Evolutionary conservation across 2,113 vertebrate genomes (phyloP).

Genomic region (Kobus ellipsiprymnus): DNA sequence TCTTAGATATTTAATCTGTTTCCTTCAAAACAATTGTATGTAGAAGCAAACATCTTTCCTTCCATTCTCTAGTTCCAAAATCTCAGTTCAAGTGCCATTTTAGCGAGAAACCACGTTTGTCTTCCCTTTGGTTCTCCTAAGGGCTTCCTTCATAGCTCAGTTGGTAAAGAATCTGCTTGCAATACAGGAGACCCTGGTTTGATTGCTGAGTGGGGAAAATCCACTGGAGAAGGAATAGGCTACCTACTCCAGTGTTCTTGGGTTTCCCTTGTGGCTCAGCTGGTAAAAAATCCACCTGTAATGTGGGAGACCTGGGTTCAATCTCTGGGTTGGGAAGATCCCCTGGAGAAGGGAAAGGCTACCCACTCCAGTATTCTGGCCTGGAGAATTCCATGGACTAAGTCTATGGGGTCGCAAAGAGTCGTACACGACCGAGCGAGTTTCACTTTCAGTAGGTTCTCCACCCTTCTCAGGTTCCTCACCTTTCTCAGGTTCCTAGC

Average conservation of each 20-base stretch:
- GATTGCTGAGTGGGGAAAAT: neutral
- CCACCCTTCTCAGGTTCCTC: neutral
- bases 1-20: neutral
- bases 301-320: neutral
- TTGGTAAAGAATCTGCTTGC: neutral
- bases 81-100: neutral
- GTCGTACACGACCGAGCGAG: accelerated
- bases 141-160: neutral
- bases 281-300: neutral
- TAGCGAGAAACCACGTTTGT: neutral
- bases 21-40: neutral
- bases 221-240: neutral
- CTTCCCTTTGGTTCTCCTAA: neutral
- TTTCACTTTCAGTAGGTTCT: neutral
- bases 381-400: neutral
- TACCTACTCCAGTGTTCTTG: neutral
- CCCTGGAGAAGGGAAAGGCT: neutral
- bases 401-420: accelerated
- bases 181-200: neutral
- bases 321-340: neutral
- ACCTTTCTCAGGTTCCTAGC: neutral
- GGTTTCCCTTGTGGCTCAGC: neutral
- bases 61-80: neutral
- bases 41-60: neutral
- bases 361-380: neutral